phyloP scores from a whole-genome alignment of 2,888 invertebrate genomes.

The Lordiphosa andalusiaca region DNA sequence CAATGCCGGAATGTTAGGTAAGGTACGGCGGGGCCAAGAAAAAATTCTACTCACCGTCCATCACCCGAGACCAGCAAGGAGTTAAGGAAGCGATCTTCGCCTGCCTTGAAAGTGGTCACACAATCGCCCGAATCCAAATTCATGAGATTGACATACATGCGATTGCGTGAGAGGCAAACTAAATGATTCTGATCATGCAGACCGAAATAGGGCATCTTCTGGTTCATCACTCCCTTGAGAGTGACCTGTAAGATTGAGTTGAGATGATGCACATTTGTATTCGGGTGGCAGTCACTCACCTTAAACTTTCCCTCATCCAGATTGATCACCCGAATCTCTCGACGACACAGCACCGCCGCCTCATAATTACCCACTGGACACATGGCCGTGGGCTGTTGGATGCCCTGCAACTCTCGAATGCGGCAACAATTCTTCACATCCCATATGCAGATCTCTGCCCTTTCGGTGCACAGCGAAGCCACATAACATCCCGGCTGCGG shows the following conservation, averaged over 20 bases:
- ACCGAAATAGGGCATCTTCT: constrained; percentile 95
- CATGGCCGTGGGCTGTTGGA: constrained; percentile 89
- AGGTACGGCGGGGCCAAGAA: too few species aligned
- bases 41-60: constrained; percentile 84
- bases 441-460: constrained; percentile 91
- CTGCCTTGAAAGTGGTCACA: constrained; percentile 90
- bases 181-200: constrained; percentile 88
- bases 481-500: constrained; percentile 85
- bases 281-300: constrained; percentile 48
- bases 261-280: background rate
- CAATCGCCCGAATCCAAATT: constrained; percentile 87
- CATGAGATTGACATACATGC: constrained; percentile 94
- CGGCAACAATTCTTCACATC: constrained; percentile 85
- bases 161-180: constrained; percentile 90
- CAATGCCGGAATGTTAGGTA: background rate
- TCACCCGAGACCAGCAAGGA: constrained; percentile 93
- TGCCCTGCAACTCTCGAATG: constrained; percentile 86
- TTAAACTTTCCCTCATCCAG: constrained; percentile 85
- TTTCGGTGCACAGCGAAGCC: constrained; percentile 87
- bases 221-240: constrained; percentile 93
- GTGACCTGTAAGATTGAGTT: constrained; percentile 82
- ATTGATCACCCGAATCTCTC: constrained; percentile 90
- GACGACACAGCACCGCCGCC: constrained; percentile 89
- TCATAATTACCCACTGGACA: constrained; percentile 88
- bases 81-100: constrained; percentile 94